phyloP scores from a whole-genome alignment of 2,113 vertebrate genomes.

The Syrmaticus mikado region DNA sequence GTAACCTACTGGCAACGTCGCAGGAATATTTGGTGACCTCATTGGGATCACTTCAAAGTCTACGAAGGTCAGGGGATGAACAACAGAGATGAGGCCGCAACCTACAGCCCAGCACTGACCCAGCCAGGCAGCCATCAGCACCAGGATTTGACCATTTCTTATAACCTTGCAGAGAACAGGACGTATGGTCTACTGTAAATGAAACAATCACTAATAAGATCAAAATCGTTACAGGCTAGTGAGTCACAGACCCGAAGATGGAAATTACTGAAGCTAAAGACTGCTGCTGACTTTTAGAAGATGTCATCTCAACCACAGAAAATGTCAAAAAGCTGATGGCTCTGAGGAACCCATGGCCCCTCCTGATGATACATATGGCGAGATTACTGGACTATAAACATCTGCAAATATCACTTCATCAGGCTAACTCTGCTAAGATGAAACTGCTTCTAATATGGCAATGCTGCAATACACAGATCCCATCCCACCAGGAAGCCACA shows the following conservation, averaged over 20 bases:
- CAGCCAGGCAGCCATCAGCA: not conserved
- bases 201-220: not conserved
- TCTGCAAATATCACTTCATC: not conserved
- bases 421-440: not conserved
- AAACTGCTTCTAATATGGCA: not conserved
- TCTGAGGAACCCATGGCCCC: not conserved
- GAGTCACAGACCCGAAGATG: not conserved
- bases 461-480: too few species aligned
- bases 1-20: slow-evolving; percentile 5
- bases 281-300: not conserved
- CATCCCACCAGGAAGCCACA: not conserved
- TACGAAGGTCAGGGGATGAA: not conserved
- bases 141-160: not conserved
- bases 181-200: not conserved
- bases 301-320: not conserved
- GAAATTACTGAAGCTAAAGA: not conserved
- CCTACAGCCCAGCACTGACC: not conserved
- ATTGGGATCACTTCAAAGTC: not conserved
- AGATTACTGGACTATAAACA: not conserved
- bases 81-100: not conserved
- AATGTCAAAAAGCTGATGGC: not conserved
- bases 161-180: not conserved
- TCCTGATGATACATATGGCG: not conserved
- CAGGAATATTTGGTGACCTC: not conserved
- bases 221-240: not conserved